Evolutionary conservation across 1,140 invertebrate genomes (phyloP).

Genomic region (Heliconius nattereri): DNA sequence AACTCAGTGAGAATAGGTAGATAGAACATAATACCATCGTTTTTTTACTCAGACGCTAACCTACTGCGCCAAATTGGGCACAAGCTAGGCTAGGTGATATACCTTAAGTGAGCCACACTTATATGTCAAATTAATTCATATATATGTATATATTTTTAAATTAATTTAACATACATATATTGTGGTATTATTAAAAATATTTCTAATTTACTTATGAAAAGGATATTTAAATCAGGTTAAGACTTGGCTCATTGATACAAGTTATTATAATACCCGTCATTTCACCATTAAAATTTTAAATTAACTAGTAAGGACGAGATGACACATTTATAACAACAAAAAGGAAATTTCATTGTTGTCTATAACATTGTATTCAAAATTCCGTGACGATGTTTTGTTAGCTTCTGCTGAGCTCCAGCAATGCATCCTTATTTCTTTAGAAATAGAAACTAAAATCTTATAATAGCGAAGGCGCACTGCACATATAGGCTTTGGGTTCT

Average conservation of each 20-base stretch:
- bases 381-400: slow-evolving; percentile 3
- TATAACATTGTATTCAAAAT: slow-evolving; percentile 32
- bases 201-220: background rate
- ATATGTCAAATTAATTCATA: too few species aligned
- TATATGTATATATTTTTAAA: too few species aligned
- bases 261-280: background rate
- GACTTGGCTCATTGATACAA: background rate
- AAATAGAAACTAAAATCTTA: background rate
- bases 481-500: background rate
- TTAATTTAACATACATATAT: too few species aligned
- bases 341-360: slow-evolving; percentile 35
- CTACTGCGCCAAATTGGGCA: too few species aligned
- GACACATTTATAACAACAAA: slow-evolving; percentile 39
- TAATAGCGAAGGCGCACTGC: background rate
- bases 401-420: background rate
- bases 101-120: too few species aligned
- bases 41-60: too few species aligned
- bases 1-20: too few species aligned
- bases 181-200: background rate
- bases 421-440: background rate
- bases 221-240: slow-evolving; percentile 1
- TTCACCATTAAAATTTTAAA: slow-evolving; percentile 4
- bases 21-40: too few species aligned
- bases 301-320: slow-evolving; percentile 25
- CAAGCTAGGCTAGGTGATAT: too few species aligned